A percentile compares a stretch with the other conserved stretches of the same genome.
These are phyloP conservation scores for Alcis repandata DNA, from an alignment of 2,888 invertebrate genomes.

Conservation along the genomic window DNA sequence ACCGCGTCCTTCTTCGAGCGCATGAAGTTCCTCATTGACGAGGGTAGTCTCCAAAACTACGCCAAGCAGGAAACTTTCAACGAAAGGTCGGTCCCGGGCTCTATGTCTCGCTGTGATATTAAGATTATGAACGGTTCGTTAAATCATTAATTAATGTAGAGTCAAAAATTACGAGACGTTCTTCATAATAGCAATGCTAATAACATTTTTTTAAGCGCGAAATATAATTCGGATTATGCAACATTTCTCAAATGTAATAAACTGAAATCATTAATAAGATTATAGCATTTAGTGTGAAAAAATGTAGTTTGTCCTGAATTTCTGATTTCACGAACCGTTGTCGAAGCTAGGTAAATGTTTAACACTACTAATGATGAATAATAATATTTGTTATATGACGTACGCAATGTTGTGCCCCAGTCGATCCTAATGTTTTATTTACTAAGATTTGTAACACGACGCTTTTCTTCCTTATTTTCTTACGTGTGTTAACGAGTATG, in stretches of 20 bases:
- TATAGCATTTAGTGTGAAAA: not conserved
- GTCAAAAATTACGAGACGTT: not conserved
- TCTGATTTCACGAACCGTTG: slow-evolving; percentile 43
- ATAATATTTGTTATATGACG: slow-evolving; percentile 68
- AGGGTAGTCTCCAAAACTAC: slow-evolving; percentile 99
- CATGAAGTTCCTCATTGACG: slow-evolving; percentile 99
- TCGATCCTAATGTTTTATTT: slow-evolving; percentile 87
- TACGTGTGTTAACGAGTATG: slow-evolving; percentile 54
- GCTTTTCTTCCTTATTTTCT: slow-evolving; percentile 74
- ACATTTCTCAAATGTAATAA: not conserved
- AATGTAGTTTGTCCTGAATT: not conserved
- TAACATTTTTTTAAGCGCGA: not conserved
- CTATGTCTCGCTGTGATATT: slow-evolving; percentile 22
- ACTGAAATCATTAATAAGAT: not conserved
- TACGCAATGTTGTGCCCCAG: slow-evolving; percentile 94
- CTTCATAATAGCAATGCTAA: not conserved
- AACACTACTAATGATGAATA: slow-evolving; percentile 44
- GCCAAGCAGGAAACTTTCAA: slow-evolving; percentile 98
- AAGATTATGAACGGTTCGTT: slow-evolving; percentile 36
- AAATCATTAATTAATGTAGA: slow-evolving; percentile 12
- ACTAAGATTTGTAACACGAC: slow-evolving; percentile 74
- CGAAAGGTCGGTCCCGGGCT: slow-evolving; percentile 91
- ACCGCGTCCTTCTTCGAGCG: slow-evolving; percentile 99
- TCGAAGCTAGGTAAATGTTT: slow-evolving; percentile 29
- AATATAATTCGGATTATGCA: not conserved